Evolutionary conservation across 2,113 vertebrate genomes (phyloP).

Genomic region (Irena cyanogastra): DNA sequence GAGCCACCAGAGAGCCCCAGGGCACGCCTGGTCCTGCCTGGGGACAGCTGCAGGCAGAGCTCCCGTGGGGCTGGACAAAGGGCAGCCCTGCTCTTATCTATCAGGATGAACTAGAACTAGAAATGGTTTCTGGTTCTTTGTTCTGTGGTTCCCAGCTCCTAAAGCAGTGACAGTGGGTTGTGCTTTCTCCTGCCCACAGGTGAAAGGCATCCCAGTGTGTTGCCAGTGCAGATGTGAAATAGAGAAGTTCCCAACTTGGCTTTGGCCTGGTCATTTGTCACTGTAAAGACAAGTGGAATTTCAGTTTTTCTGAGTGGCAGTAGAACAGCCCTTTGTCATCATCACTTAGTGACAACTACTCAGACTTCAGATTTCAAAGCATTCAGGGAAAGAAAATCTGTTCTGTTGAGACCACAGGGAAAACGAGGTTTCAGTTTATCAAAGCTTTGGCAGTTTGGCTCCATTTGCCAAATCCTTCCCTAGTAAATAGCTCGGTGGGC

Average conservation of each 20-base stretch:
- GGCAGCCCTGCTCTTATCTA: background rate
- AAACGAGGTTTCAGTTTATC: background rate
- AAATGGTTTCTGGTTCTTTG: background rate
- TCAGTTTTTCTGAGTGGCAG: background rate
- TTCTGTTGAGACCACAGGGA: background rate
- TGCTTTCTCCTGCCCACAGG: background rate
- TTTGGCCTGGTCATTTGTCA: background rate
- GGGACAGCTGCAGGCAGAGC: background rate
- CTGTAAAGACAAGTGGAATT: background rate
- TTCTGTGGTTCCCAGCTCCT: background rate
- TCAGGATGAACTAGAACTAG: background rate
- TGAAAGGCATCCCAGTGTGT: rapidly evolving
- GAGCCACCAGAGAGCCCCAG: background rate
- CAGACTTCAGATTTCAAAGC: constrained; percentile 38
- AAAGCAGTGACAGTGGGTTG: rapidly evolving
- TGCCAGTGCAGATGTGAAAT: background rate
- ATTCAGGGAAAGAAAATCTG: background rate
- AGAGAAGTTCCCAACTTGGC: background rate
- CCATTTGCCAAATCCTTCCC: background rate
- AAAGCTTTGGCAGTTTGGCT: constrained; percentile 4
- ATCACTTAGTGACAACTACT: background rate
- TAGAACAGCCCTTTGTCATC: background rate
- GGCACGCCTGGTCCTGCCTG: rapidly evolving
- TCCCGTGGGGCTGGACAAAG: background rate
- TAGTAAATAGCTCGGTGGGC: background rate